Evolutionary conservation across 1,140 invertebrate species (phyloP).

Genomic region (Hesperophylax magnus): DNA sequence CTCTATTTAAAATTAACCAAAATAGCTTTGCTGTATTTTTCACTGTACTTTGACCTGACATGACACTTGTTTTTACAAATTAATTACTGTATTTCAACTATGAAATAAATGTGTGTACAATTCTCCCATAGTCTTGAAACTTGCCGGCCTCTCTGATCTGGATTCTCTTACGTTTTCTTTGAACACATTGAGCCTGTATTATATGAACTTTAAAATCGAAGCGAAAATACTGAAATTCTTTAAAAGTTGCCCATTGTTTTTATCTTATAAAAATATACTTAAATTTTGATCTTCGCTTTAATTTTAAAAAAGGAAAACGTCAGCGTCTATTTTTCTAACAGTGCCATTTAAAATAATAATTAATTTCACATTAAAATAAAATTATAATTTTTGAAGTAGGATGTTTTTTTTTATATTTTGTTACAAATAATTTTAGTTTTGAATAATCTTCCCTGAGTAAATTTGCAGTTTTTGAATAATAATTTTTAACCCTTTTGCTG

Average conservation of each 20-base stretch:
- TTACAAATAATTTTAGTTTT: no score
- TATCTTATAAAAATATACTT: no score
- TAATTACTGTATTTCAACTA: slow-evolving; percentile 22
- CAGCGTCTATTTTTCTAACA: slow-evolving; percentile 5
- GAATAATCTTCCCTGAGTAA: no score
- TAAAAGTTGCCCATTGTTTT: no score
- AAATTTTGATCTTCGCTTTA: background rate
- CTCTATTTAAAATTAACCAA: slow-evolving; percentile 24
- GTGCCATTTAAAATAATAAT: slow-evolving; percentile 5
- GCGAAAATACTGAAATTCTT: background rate
- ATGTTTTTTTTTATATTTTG: no score
- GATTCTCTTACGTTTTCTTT: slow-evolving; percentile 4
- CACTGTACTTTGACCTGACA: slow-evolving; percentile 38
- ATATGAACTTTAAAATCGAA: slow-evolving; percentile 23
- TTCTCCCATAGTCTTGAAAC: background rate
- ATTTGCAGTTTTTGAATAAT: no score
- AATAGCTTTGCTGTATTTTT: slow-evolving; percentile 45
- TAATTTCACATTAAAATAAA: background rate
- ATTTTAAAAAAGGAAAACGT: slow-evolving; percentile 16
- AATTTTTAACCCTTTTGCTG: no score
- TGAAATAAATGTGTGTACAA: slow-evolving; percentile 3
- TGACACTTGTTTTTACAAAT: slow-evolving; percentile 38
- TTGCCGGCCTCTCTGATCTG: background rate
- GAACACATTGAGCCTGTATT: slow-evolving; percentile 19
- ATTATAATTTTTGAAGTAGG: no score